Evolutionary conservation across 2,888 invertebrate genomes (phyloP).

Genomic region (Ctenicera cuprea): DNA sequence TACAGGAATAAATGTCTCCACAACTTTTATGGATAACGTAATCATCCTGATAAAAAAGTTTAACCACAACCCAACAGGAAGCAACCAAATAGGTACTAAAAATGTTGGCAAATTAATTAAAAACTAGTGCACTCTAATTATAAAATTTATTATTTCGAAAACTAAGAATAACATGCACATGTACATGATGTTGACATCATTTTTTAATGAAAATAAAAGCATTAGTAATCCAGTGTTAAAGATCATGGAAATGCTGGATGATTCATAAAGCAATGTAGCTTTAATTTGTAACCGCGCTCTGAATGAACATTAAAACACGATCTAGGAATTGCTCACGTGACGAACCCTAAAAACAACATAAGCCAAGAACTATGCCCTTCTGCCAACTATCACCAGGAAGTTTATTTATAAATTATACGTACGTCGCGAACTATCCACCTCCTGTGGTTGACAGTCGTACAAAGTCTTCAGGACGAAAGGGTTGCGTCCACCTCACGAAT

Average conservation of each 20-base stretch:
- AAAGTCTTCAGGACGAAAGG: conserved; percentile 49
- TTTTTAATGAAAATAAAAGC: conserved; percentile 43
- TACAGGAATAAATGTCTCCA: conserved; percentile 17
- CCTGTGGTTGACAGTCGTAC: conserved; percentile 53
- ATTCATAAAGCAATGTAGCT: conserved; percentile 29
- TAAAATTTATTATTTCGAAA: conserved; percentile 41
- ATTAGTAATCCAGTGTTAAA: conserved; percentile 48
- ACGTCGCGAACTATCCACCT: conserved; percentile 57
- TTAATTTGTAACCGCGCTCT: conserved; percentile 41
- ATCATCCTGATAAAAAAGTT: conserved; percentile 51
- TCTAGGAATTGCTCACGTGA: conserved; percentile 39
- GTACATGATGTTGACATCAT: conserved; percentile 42
- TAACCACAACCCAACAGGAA: conserved; percentile 67
- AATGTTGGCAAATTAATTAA: conserved; percentile 52
- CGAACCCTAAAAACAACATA: conserved; percentile 52
- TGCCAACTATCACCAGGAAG: conserved; percentile 53
- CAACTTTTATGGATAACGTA: conserved; percentile 35
- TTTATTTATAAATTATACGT: conserved; percentile 57
- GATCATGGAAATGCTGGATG: not conserved
- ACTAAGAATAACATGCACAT: conserved; percentile 43
- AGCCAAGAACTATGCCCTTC: conserved; percentile 52
- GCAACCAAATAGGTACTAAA: conserved; percentile 42
- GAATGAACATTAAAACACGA: conserved; percentile 35
- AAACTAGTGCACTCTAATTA: conserved; percentile 50
- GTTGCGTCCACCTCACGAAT: conserved; percentile 57